Base-by-base conservation (phyloP, 2,113 vertebrate genomes). In the Ranitomeya imitator region DNA sequence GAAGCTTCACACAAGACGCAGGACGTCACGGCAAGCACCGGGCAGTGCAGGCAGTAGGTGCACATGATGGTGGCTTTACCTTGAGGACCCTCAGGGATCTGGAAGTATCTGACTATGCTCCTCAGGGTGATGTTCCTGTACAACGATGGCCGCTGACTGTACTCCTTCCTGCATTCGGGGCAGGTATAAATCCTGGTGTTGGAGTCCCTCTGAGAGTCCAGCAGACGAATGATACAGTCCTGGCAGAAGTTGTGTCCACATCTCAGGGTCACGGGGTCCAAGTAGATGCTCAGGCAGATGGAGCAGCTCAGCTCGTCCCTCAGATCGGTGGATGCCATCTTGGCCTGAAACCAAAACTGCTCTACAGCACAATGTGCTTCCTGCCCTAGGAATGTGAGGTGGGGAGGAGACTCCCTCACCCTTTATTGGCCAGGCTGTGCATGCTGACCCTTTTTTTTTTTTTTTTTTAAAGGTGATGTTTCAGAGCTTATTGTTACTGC, bases 1-100 rank as follows among this genome's bases (percentile, higher is more conserved):
- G 95, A 96, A 7, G 94, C 95, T 12, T 95, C 95, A 2, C 96
- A 96, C 85, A 94, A 92, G 83, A 96, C 92, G 71, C 96, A 96
- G 67, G 95, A 96, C 90, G 94, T 96, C 21, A 95, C 93, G 0
- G 95, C 96, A 0, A 79, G n/a, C 85, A 92, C 92, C 0, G 74
- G 73, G 0, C 59, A 51, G 83, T 91, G 90, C 10, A 74, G 31
- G 31, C 96, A 96, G 77, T 95, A 96, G 89, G 95, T 92, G 90
- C 96, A 96, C 3, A 83, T 74, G 54, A 96, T 23, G 6, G 6
- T 10, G 4, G 54, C n/a, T 14, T 59, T 9, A 9, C n/a, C 54
- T 16, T 18, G n/a, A 0, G 7, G 78, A 12, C 10, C 7, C 9
- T 3, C 55, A 2, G 14, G 0, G 31, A 26, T 7, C 23, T 15